A percentile compares a stretch with the other conserved stretches of the same genome.
These are phyloP conservation scores for Yponomeuta evonymella DNA, from an alignment of 2,888 invertebrate species.

Conservation along the genomic window DNA sequence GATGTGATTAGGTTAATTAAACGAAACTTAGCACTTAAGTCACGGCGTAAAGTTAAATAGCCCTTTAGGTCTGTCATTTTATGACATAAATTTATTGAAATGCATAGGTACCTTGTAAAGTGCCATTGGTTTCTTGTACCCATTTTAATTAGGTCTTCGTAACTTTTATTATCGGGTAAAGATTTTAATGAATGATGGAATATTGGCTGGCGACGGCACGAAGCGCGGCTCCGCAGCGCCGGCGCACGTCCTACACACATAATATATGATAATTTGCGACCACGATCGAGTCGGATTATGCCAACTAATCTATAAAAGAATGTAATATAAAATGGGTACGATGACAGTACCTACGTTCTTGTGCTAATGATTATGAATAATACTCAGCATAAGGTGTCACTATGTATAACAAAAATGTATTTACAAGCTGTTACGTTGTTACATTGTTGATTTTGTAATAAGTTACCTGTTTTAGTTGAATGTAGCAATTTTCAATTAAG, in stretches of 20 bases:
- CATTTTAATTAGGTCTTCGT: conserved; percentile 52
- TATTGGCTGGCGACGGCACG: not conserved
- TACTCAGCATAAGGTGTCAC: conserved; percentile 30
- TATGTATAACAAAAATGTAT: conserved; percentile 42
- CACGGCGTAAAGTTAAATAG: conserved; percentile 68
- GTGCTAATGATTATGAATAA: conserved; percentile 32
- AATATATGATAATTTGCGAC: too few relatives aligned
- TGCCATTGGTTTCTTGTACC: conserved; percentile 64
- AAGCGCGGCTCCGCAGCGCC: too few relatives aligned
- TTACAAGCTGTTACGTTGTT: conserved; percentile 62
- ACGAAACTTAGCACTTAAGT: conserved; percentile 62
- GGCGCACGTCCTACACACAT: too few relatives aligned
- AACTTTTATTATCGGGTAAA: conserved; percentile 36
- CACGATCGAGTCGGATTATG: not conserved
- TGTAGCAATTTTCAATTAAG: conserved; percentile 43
- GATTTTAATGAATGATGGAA: not conserved
- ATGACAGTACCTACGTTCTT: conserved; percentile 37
- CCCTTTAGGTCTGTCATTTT: conserved; percentile 69
- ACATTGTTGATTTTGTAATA: conserved; percentile 57
- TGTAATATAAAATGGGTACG: conserved; percentile 58
- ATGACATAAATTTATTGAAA: conserved; percentile 62
- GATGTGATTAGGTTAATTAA: conserved; percentile 70
- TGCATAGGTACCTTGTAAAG: conserved; percentile 66
- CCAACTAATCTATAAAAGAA: conserved; percentile 1
- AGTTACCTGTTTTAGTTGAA: conserved; percentile 50